Percentiles rank a stretch among this genome's conserved stretches.
Evolutionary conservation across 2,888 invertebrate genomes (phyloP).

Genomic region (Ormyrus nitidulus): DNA sequence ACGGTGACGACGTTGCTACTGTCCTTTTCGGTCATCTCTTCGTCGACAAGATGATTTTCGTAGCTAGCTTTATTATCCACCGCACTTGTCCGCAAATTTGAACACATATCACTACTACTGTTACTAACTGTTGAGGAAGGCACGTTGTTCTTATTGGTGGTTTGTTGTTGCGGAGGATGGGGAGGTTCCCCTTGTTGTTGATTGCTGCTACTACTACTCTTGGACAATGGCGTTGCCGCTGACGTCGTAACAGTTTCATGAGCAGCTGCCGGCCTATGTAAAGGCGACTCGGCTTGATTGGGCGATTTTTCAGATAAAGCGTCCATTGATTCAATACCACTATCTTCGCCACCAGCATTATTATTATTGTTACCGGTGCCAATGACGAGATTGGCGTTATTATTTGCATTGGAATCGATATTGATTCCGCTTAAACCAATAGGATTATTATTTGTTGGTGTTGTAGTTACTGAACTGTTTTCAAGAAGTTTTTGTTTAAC

Average conservation of each 20-base stretch:
- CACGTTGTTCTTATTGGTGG: conserved; percentile 75
- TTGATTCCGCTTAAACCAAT: conserved; percentile 65
- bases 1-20: conserved; percentile 41
- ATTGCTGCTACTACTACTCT: conserved; percentile 11
- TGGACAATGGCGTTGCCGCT: conserved; percentile 13
- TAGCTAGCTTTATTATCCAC: conserved; percentile 22
- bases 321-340: conserved; percentile 95
- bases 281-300: conserved; percentile 88
- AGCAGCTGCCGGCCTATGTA: conserved; percentile 75
- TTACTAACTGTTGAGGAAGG: conserved; percentile 73
- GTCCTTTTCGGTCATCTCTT: conserved; percentile 48
- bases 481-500: conserved; percentile 79
- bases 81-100: conserved; percentile 64
- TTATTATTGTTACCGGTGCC: conserved; percentile 61
- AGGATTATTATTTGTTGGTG: conserved; percentile 59
- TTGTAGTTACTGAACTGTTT: conserved; percentile 61
- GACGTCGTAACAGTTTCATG: conserved; percentile 53
- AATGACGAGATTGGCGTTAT: conserved; percentile 29
- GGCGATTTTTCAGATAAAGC: conserved; percentile 94
- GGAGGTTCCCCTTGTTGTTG: conserved; percentile 43
- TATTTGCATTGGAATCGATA: conserved; percentile 26
- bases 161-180: conserved; percentile 68
- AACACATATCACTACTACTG: conserved; percentile 73
- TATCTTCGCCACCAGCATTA: conserved; percentile 86
- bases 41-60: conserved; percentile 46